A percentile compares a stretch with the other conserved stretches of the same genome.
Conservation (phyloP, 1,140 invertebrate genomes). For the Vanessa atalanta region DNA sequence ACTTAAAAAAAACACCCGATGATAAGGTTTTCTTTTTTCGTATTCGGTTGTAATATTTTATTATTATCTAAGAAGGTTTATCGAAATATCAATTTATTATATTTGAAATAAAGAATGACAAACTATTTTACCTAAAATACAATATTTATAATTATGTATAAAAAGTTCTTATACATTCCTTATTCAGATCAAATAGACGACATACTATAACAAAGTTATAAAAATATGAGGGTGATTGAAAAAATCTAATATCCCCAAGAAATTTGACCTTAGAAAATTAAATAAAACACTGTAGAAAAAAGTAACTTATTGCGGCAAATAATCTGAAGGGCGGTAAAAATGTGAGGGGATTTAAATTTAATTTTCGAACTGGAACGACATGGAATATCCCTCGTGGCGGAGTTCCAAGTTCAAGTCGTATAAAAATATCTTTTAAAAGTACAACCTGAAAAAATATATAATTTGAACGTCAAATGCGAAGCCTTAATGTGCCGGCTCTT, state of each 20-base stretch:
- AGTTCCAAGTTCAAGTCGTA: slow-evolving; percentile 60
- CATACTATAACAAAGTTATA: background rate
- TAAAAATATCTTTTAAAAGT: slow-evolving; percentile 56
- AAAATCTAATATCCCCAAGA: slow-evolving; percentile 22
- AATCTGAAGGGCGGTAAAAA: slow-evolving; percentile 77
- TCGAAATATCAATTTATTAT: no score
- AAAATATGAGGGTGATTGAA: slow-evolving; percentile 4
- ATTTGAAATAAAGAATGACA: no score
- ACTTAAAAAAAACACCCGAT: no score
- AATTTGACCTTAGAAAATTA: slow-evolving; percentile 42
- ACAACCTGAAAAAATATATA: slow-evolving; percentile 47
- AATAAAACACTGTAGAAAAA: slow-evolving; percentile 50
- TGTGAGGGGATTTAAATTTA: slow-evolving; percentile 79
- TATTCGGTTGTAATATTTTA: no score
- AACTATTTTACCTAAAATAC: no score
- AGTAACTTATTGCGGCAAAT: slow-evolving; percentile 68
- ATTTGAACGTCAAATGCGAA: slow-evolving; percentile 34
- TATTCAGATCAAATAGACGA: background rate
- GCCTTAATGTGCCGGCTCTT: background rate
- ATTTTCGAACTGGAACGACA: slow-evolving; percentile 75
- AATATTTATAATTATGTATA: no score
- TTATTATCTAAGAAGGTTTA: no score
- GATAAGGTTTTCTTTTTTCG: no score
- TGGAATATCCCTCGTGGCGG: slow-evolving; percentile 71
- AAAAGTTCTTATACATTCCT: background rate